Base-by-base conservation (phyloP, 2,888 invertebrate genomes). In the Epirrhoe tristata region DNA sequence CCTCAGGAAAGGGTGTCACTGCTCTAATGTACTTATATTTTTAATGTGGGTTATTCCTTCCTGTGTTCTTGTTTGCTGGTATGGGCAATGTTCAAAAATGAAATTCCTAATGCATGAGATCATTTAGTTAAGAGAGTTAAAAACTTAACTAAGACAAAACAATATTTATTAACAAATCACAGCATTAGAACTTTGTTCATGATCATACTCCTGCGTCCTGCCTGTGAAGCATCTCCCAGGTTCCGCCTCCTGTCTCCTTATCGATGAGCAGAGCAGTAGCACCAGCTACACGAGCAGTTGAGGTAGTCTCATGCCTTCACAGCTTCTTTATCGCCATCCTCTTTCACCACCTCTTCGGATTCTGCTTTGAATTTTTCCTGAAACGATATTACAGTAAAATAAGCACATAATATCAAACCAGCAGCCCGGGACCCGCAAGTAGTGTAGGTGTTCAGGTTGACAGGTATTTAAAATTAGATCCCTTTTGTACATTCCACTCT, bases 311-410 rank as follows among this genome's bases (percentile, higher is more conserved):
- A 91, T 0, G 85, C 91, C 69, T 91, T 93, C 59, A 93, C 82
- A 70, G 87, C 77, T 79, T 95, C 94, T 66, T 91, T 94, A n/a
- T 95, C 92, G 59, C 92, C 94, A 63, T 94, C 94, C 60, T 94
- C 94, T 55, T 94, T 90, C 16, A 89, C 81, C 56, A 94, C 84
- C 78, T 95, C 95, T 72, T 95, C 94, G 56, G 91, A 90, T 76
- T 95, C 95, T 0, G 95, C 94, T 81, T 94, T 93, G 68, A 95
- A 94, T 80, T 94, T 95, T 63, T 95, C 94, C 95, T 94, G 73
- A 8, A 86, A 82, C 12, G 4, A 12, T 5, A 12, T 24, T 3
- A 1, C 24, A 24, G 24, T 24, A 24, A 24, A 24, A 24, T 24
- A 24, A 24, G 24, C 24, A n/a, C n/a, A n/a, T n/a, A n/a, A n/a